Conservation (phyloP, 2,888 invertebrate genomes). For the Dastarcus helophoroides region DNA sequence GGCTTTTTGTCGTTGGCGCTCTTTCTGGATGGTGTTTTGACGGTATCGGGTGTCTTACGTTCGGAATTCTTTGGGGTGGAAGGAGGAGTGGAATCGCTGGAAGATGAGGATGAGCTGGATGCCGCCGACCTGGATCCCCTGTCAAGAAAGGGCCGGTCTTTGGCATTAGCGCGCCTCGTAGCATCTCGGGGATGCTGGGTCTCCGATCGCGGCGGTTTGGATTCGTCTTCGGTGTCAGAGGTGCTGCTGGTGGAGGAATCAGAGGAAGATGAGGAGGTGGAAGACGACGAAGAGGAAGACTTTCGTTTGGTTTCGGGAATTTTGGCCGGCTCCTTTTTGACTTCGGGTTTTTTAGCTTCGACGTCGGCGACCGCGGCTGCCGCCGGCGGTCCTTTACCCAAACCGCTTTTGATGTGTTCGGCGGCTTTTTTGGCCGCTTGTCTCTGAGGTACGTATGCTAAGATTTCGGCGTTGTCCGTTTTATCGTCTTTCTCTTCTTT, state of each 20-base stretch:
- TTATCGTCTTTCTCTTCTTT: slow-evolving; percentile 54
- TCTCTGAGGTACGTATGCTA: slow-evolving; percentile 78
- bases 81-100: slow-evolving; percentile 37
- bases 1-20: slow-evolving; percentile 29
- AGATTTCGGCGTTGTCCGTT: slow-evolving; percentile 46
- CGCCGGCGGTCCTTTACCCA: slow-evolving; percentile 42
- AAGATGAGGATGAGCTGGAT: slow-evolving; percentile 50
- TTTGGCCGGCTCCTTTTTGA: slow-evolving; percentile 26
- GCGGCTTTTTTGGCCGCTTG: slow-evolving; percentile 88
- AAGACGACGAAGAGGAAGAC: slow-evolving; percentile 44
- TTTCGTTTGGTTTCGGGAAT: slow-evolving; percentile 37
- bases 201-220: slow-evolving; percentile 30
- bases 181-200: slow-evolving; percentile 26
- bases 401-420: slow-evolving; percentile 75
- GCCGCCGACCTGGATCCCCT: slow-evolving; percentile 61
- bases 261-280: slow-evolving; percentile 38
- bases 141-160: slow-evolving; percentile 72
- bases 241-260: slow-evolving; percentile 42
- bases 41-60: slow-evolving; percentile 14
- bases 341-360: slow-evolving; percentile 18
- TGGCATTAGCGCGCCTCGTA: slow-evolving; percentile 36
- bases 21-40: slow-evolving; percentile 14
- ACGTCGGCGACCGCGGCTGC: slow-evolving; percentile 15
- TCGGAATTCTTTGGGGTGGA: slow-evolving; percentile 21
- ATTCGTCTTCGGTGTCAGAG: slow-evolving; percentile 47